Base-by-base conservation (phyloP, 2,888 invertebrate species). In the Cabera pusaria region DNA sequence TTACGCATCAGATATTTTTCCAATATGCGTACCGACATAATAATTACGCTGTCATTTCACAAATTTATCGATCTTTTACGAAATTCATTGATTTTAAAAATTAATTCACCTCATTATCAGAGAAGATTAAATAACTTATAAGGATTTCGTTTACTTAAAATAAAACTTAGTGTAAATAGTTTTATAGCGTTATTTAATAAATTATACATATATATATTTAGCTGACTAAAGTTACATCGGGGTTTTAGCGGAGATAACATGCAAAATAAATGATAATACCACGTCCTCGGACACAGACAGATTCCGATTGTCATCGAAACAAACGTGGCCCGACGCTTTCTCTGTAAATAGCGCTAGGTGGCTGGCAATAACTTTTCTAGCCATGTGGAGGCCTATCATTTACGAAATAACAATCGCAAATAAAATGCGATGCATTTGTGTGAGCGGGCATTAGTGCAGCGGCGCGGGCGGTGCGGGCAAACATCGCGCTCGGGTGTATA, bases 231-330 rank as follows among this genome's bases (percentile, higher is more conserved):
- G 68, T 69, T 63, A 65, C 61, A 61, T 48, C 44, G 59, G 40
- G 38, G 64, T 64, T 61, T 67, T 67, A 67, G 64, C 49, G 53
- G 51, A 20, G 47, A 61, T 49, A 64, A 73, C 71, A 72, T 44
- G 69, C 62, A 60, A 60, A 72, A 82, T 70, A 77, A 78, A 80
- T 77, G 75, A 71, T 74, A 72, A 71, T 74, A 75, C 70, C 68
- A 59, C 60, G 52, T 60, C 54, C 49, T 47, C 36, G 43, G 79
- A 86, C 83, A 69, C 66, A 74, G 81, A 83, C 73, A 77, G 63
- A 84, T 82, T 71, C 72, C 51, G 78, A 81, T 83, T 80, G 85
- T 83, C 83, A 82, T 78, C 80, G 66, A 59, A 73, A 79, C 76
- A 79, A 76, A 82, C 81, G 64, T 68, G 52, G 67, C 51, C 45